Base-by-base conservation (phyloP, 1,140 invertebrate species). In the Penaeus chinensis region DNA sequence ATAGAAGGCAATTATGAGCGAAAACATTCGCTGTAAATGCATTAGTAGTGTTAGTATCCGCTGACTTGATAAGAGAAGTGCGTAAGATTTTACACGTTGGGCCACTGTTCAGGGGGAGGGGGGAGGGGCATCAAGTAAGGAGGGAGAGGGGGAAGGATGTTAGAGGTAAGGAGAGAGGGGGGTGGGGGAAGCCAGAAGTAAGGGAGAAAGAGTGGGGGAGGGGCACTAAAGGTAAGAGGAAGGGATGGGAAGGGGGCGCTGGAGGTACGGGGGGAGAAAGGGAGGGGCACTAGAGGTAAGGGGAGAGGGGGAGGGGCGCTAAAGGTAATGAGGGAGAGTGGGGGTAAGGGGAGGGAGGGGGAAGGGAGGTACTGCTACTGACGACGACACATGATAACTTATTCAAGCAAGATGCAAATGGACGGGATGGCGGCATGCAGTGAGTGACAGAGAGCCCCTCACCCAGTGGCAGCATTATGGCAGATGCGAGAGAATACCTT, bases 321-420 rank as follows among this genome's bases (percentile, higher is more conserved):
- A 60, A 60, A 47, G 42, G 20, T 80, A 27, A 24, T 27, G 27
- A 24, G 60, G 42, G 84, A 79, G 74, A 79, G 76, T 65, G 83
- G 42, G 74, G 62, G 22, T 8, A 61, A 5, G 22, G 79, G 42
- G n/a, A 22, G n/a, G 79, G n/a, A 37, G 84, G 54, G 74, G 32
- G 42, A 27, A 54, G 27, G 60, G 54, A 54, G 54, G 16, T 54
- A 54, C 11, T 54, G 54, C 54, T 54, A 54, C 54, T 16, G 54
- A 54, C 54, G 54, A 54, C 54, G 54, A 54, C 54, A 54, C 16
- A 54, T 54, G 54, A 54, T 54, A 54, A 54, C 54, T 54, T 54
- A 54, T 54, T 54, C 54, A 54, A 54, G 54, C 54, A 54, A 54
- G 54, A 54, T 54, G 54, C 54, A 54, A 54, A 54, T 54, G 54